phyloP scores from a whole-genome alignment of 2,113 vertebrate genomes.

The Cyprinodon variegatus region DNA sequence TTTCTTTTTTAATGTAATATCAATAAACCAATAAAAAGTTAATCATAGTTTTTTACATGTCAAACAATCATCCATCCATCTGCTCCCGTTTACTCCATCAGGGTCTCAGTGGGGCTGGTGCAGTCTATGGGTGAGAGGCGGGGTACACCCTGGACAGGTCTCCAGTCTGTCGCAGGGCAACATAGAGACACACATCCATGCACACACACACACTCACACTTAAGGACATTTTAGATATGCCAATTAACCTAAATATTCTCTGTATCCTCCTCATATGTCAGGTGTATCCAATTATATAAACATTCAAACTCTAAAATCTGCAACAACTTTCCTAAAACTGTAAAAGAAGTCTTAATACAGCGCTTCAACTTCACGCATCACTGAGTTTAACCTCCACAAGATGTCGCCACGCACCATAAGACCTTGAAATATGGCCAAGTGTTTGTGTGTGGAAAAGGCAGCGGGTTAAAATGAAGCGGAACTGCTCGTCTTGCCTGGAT shows the following conservation, averaged over 20 bases:
- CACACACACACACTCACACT: too few relatives aligned
- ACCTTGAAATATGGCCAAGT: slow-evolving; percentile 36
- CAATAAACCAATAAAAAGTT: neutral
- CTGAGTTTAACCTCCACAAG: slow-evolving; percentile 63
- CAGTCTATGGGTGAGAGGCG: too few relatives aligned
- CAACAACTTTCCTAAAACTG: neutral
- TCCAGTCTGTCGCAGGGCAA: too few relatives aligned
- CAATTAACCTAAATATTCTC: too few relatives aligned
- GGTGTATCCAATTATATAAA: neutral
- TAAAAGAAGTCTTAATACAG: neutral
- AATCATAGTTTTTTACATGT: neutral
- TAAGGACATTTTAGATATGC: too few relatives aligned
- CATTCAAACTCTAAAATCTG: neutral
- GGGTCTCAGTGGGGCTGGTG: too few relatives aligned
- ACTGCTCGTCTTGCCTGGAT: neutral
- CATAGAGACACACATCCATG: too few relatives aligned
- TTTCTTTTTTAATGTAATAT: neutral
- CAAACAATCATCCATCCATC: neutral
- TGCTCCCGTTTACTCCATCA: too few relatives aligned
- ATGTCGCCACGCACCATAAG: slow-evolving; percentile 61
- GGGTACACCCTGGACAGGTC: too few relatives aligned
- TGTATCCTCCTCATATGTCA: too few relatives aligned
- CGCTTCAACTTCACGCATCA: slow-evolving; percentile 5
- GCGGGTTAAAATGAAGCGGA: neutral
- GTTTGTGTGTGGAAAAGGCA: neutral